Evolutionary conservation across 1,140 invertebrate species (phyloP), one percentile per base, ranked within the genome.

Genomic region (Charaxes varanes): DNA sequence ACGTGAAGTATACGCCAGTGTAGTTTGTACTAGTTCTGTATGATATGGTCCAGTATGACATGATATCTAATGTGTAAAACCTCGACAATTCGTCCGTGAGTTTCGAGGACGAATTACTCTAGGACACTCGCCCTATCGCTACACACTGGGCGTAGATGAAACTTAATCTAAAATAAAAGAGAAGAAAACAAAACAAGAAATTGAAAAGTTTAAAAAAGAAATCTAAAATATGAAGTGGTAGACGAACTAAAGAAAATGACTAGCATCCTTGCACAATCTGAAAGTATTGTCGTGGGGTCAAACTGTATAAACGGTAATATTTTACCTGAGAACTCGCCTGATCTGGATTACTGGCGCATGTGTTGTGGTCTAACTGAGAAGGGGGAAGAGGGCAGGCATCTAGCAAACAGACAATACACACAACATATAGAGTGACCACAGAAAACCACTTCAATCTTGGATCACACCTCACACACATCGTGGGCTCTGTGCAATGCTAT

Each of bases 341-440:
- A 82, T 85, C 84, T 84, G 77, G 82, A 84, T 81, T 85, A 82
- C 84, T 85, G 80, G 82, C 82, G 78, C 72, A 83, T 85, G 84
- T 86, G 85, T 84, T 86, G 86, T 87, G 87, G 87, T 88, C 87
- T 88, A 88, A 88, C 86, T 87, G 86, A 88, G 87, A 88, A 86
- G 82, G 82, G 85, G 87, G 86, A 85, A 86, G 86, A 86, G 86
- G 86, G 86, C 87, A 88, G 87, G 87, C 87, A 88, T 88, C 87
- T 88, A 85, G 84, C 84, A 85, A 85, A 83, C 84, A 85, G 78
- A 85, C 82, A 85, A 85, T 85, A 85, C 84, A 85, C 84, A 85
- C 84, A 79, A 85, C 84, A 84, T 85, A 78, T 77, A 83, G 77
- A 83, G 76, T 83, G 79, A 81, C 76, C 79, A 83, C 74, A 83